Evolutionary conservation across 1,140 invertebrate species (phyloP), one percentile per base, ranked within the genome.

Genomic region (Ylistrum balloti): DNA sequence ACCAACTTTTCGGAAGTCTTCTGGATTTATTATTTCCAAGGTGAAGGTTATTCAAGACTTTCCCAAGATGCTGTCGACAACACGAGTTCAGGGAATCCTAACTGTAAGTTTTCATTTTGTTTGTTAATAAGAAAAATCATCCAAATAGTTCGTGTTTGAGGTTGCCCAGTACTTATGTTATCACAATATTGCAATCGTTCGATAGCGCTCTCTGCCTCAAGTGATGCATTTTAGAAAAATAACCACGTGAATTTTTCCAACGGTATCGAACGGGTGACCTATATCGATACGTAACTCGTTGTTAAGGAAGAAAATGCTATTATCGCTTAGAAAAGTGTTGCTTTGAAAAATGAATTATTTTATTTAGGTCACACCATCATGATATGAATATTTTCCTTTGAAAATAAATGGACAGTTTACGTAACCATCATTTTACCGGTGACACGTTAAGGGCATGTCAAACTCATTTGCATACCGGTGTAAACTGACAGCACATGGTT

Each of bases 31-130:
- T 28, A 74, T 74, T 74, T 74, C n/a, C 56, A 74, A 74, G 56
- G 56, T 74, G 56, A 74, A 74, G 56, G 56, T 74, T 74, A 74
- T 17, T n/a, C 22, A 74, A 74, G 56, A 74, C 22, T 74, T 38
- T 74, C 56, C 56, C 56, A 74, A 74, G 56, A 74, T 74, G 56
- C 56, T 74, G 56, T 74, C 56, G 56, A 74, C 56, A 74, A 74
- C 56, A 2, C 56, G 56, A 74, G 17, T 74, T 17, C 56, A 74
- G 56, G 56, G 56, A 74, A 74, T 74, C 56, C 56, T 74, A n/a
- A 28, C 56, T 74, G 56, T 74, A 74, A 74, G 56, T 74, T 74
- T 74, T 7, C 17, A 45, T 28, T 28, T 74, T 74, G 17, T 74
- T n/a, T 22, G 13, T 74, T 74, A 7, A 74, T 28, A 74, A 74